phyloP scores from a whole-genome alignment of 2,888 invertebrate genomes.

The Hermaeophaga mercurialis region DNA sequence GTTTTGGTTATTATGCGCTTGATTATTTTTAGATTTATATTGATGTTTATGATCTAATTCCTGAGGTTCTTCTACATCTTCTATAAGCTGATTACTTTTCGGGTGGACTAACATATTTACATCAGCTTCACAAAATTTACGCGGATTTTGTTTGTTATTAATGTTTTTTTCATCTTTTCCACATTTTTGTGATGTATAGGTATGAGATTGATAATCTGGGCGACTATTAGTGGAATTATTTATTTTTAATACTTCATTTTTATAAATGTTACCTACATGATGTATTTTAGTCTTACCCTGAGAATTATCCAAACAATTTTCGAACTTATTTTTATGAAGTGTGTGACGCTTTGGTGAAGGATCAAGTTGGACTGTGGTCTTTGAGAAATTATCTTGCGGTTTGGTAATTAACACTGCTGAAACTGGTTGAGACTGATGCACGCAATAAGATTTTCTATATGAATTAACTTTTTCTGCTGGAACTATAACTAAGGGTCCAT shows the following conservation, averaged over 20 bases:
- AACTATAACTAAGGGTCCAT: conserved; percentile 4
- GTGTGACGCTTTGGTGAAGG: not conserved
- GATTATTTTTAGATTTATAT: too few species aligned
- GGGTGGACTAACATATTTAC: too few species aligned
- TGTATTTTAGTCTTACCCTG: not conserved
- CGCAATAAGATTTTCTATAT: not conserved
- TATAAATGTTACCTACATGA: too few species aligned
- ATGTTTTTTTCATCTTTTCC: not conserved
- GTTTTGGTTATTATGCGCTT: too few species aligned
- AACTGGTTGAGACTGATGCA: not conserved
- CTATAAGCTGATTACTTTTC: too few species aligned
- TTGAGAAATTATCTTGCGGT: too few species aligned
- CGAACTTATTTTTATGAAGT: not conserved
- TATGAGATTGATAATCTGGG: not conserved
- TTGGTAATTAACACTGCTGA: not conserved
- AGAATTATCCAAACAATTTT: not conserved
- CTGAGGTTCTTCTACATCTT: too few species aligned
- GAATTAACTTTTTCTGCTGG: not conserved
- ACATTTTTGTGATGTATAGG: not conserved
- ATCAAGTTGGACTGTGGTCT: too few species aligned
- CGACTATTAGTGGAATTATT: too few species aligned
- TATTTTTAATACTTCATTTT: too few species aligned
- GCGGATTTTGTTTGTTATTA: not conserved
- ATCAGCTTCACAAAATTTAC: too few species aligned
- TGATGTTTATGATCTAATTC: too few species aligned